Evolutionary conservation across 2,888 invertebrate genomes (phyloP).

Genomic region (Andrena camellia): DNA sequence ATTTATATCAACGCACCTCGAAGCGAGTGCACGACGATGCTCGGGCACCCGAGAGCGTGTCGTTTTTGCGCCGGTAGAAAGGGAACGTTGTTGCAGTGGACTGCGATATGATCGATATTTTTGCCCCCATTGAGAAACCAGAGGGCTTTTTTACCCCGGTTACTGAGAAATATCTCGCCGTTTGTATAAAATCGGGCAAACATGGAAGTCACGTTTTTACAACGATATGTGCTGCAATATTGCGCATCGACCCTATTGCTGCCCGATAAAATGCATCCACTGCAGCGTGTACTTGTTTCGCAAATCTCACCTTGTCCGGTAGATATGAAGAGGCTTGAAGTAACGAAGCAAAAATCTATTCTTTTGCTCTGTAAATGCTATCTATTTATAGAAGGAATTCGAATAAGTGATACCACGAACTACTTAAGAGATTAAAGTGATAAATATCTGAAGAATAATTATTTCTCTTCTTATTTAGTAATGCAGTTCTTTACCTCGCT

Average conservation of each 20-base stretch:
- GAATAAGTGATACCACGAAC: too few species aligned
- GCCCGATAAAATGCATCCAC: not conserved
- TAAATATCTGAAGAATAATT: too few species aligned
- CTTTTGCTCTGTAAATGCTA: too few species aligned
- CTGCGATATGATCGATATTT: not conserved
- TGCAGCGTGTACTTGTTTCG: not conserved
- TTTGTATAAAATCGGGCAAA: not conserved
- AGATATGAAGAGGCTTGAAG: not conserved
- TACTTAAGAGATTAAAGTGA: too few species aligned
- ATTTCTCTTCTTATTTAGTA: too few species aligned
- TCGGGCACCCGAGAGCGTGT: not conserved
- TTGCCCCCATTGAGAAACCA: slow-evolving; percentile 16
- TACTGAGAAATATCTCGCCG: not conserved
- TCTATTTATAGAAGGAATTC: too few species aligned
- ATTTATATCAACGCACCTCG: slow-evolving; percentile 6
- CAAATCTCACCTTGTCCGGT: not conserved
- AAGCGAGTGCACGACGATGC: too few species aligned
- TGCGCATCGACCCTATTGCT: not conserved
- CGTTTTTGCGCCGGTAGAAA: slow-evolving; percentile 1
- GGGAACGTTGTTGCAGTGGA: too few species aligned
- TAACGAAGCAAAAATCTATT: too few species aligned
- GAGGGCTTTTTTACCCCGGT: not conserved
- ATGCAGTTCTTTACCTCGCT: too few species aligned
- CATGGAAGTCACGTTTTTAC: not conserved
- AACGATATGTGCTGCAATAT: not conserved